Evolutionary conservation across 2,797 vertebrate species (phyloP).

Genomic region (Malurus splendens): DNA sequence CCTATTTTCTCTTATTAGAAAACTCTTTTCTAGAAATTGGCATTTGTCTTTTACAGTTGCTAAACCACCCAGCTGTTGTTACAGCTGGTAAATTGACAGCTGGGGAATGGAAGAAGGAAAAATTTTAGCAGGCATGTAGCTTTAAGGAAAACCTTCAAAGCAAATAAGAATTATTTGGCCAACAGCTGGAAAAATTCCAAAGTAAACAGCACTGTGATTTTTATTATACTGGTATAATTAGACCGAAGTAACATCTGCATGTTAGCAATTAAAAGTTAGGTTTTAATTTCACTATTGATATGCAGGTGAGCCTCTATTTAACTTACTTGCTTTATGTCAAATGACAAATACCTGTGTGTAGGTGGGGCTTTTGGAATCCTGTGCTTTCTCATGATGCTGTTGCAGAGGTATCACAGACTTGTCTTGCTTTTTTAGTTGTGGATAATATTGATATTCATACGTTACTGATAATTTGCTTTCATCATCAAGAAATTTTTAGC

Average conservation of each 20-base stretch:
- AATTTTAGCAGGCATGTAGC: background rate
- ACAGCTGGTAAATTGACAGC: background rate
- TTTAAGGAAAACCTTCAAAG: slow-evolving; percentile 19
- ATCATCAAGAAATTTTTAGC: background rate
- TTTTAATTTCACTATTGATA: background rate
- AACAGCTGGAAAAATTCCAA: background rate
- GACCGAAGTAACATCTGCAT: background rate
- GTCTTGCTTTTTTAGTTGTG: background rate
- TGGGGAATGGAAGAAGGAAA: background rate
- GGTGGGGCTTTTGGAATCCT: background rate
- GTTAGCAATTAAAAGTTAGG: background rate
- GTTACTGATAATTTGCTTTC: background rate
- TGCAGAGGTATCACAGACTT: background rate
- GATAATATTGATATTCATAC: too few species aligned
- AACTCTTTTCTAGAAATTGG: background rate
- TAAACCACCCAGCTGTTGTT: slow-evolving; percentile 26
- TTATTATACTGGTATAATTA: background rate
- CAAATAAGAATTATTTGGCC: background rate
- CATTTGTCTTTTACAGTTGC: slow-evolving; percentile 9
- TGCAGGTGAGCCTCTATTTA: fast-evolving
- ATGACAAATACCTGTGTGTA: background rate
- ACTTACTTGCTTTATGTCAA: background rate
- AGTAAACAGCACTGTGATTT: slow-evolving; percentile 7
- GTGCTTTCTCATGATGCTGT: background rate
- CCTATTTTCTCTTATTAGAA: background rate